Base-by-base conservation (phyloP, 2,888 invertebrate species). In the Gastracanthus pulcherrimus region DNA sequence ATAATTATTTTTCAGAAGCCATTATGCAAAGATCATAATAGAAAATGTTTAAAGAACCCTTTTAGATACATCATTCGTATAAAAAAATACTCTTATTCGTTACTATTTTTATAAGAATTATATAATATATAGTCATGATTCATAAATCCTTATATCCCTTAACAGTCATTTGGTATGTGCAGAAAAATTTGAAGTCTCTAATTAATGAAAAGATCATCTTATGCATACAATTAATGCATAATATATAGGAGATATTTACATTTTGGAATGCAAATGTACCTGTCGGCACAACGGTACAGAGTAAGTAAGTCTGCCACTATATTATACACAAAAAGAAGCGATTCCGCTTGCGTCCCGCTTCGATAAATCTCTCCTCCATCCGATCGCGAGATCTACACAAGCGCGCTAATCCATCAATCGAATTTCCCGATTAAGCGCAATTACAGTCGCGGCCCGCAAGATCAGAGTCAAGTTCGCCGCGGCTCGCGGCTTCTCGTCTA, bases 391-490 rank as follows among this genome's bases (percentile, higher is more conserved):
- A n/a, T n/a, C n/a, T n/a, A n/a, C n/a, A n/a, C 36, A 45, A 26
- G 11, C 5, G 13, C 13, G 23, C 48, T 11, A n/a, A 66, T 45
- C 31, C 29, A 19, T 31, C 55, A 34, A 23, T 36, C 55, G 55
- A 79, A 66, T 72, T 58, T 72, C 19, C 34, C 67, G 55, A 79
- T 79, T 64, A 60, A 38, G 31, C 58, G 19, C 34, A 29, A 67
- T 51, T 72, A 58, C 34, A n/a, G 2, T 26, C 1, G 9, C 6
- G 5, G 23, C 4, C 41, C 19, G 16, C 19, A 19, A 6, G 51
- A 51, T 51, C n/a, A n/a, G n/a, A 19, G 51, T 51, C 19, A n/a
- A 19, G n/a, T 19, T 51, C 9, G 9, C 7, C 51, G n/a, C 19
- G 6, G 19, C 23, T 4, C 4, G n/a, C 19, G 7, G 23, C 51